Evolutionary conservation across 2,888 invertebrate species (phyloP).

Genomic region (Chymomyza procnemis): DNA sequence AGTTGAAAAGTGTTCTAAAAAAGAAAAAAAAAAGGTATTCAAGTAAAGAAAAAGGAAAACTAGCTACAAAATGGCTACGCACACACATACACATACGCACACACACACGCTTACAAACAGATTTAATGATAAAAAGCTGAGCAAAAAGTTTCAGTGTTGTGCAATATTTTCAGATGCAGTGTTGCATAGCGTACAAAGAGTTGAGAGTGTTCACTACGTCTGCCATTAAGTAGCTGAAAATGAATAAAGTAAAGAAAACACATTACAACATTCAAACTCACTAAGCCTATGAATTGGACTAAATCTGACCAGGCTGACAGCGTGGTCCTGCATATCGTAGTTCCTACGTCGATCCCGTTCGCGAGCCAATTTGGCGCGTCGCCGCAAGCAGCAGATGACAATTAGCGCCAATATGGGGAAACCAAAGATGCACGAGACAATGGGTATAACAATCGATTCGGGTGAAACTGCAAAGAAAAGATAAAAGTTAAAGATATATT

Average conservation of each 20-base stretch:
- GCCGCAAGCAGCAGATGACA: constrained; percentile 90
- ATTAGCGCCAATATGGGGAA: constrained; percentile 91
- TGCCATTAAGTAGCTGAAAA: neutral
- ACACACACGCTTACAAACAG: neutral
- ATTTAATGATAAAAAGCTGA: neutral
- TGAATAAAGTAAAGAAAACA: constrained; percentile 25
- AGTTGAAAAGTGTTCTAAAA: neutral
- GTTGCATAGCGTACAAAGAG: neutral
- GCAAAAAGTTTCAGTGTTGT: neutral
- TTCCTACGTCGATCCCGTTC: constrained; percentile 89
- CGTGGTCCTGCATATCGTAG: constrained; percentile 90
- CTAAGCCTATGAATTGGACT: constrained; percentile 86
- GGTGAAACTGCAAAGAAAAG: constrained; percentile 86
- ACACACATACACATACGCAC: neutral
- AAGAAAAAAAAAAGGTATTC: neutral
- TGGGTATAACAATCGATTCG: constrained; percentile 92
- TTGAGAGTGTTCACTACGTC: neutral
- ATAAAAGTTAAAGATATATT: neutral
- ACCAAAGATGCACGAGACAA: constrained; percentile 92
- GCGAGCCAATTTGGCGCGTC: constrained; percentile 89
- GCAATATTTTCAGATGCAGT: neutral
- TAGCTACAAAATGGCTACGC: constrained; percentile 15
- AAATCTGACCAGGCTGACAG: constrained; percentile 88
- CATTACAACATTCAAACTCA: constrained; percentile 79
- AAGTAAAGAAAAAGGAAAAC: constrained; percentile 8